These are phyloP conservation scores for Tetramorium bicarinatum DNA, from an alignment of 2,888 invertebrate genomes.

Conservation along the genomic window DNA sequence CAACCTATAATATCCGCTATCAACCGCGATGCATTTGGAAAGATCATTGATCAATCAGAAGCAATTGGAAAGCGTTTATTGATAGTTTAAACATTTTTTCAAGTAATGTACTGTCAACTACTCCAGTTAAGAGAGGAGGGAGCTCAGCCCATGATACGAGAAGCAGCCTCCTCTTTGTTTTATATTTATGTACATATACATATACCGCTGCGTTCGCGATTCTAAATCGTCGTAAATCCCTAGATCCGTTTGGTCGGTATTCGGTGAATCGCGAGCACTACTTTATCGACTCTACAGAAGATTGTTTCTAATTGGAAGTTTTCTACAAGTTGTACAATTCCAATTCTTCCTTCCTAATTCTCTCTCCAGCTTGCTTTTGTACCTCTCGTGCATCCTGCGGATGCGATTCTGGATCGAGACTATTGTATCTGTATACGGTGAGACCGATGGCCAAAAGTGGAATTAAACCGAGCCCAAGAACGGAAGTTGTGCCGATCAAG, in stretches of 20 bases:
- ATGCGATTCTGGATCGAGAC: slow-evolving; percentile 94
- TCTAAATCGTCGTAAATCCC: too few relatives aligned
- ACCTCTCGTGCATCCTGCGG: slow-evolving; percentile 91
- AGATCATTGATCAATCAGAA: background rate
- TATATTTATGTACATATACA: too few relatives aligned
- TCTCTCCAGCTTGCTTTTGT: slow-evolving; percentile 79
- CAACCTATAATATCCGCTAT: too few relatives aligned
- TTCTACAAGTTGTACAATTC: background rate
- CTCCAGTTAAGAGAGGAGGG: background rate
- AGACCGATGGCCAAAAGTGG: slow-evolving; percentile 94
- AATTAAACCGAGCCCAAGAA: slow-evolving; percentile 90
- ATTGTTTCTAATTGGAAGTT: background rate
- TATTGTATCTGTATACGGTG: slow-evolving; percentile 93
- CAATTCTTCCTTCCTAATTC: background rate
- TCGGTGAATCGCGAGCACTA: background rate
- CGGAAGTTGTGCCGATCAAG: slow-evolving; percentile 87
- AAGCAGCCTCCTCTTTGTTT: too few relatives aligned
- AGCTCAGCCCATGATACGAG: too few relatives aligned
- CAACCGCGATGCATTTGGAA: background rate
- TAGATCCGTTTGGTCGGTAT: background rate
- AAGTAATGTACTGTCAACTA: background rate
- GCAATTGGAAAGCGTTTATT: background rate
- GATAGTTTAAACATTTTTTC: background rate
- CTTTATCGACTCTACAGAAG: slow-evolving; percentile 28
- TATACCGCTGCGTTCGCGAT: too few relatives aligned